These are phyloP conservation scores for Rhabdomys dilectus DNA, from an alignment of 2,113 vertebrate genomes.

Conservation along the genomic window DNA sequence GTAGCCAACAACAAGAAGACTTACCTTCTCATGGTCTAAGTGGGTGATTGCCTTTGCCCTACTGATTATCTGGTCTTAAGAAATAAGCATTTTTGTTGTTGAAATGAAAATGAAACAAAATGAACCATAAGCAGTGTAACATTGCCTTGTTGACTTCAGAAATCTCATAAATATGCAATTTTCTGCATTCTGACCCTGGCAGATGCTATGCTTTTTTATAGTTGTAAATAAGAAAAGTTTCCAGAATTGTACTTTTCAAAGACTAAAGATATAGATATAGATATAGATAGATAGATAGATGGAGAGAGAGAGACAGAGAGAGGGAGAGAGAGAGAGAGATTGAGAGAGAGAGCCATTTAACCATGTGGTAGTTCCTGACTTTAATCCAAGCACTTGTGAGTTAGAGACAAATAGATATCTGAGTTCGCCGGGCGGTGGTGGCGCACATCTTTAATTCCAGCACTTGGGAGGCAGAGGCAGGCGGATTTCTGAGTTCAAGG, in stretches of 20 bases:
- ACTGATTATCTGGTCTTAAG: conserved; percentile 5
- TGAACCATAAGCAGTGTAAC: conserved; percentile 6
- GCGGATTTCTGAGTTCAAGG: no score
- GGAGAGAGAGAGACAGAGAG: no score
- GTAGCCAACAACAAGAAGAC: conserved; percentile 45
- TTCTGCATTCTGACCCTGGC: conserved; percentile 60
- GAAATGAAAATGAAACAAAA: conserved; percentile 39
- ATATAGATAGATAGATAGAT: no score
- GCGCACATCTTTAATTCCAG: no score
- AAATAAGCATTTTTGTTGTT: conserved; percentile 27
- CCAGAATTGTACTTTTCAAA: conserved; percentile 45
- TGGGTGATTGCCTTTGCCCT: conserved; percentile 9
- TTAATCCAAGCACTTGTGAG: not conserved
- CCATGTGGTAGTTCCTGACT: not conserved
- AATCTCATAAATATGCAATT: conserved; percentile 48
- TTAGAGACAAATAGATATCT: not conserved
- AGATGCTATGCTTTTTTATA: conserved; percentile 67
- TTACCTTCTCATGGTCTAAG: not conserved
- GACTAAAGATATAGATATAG: not conserved
- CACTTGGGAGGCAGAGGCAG: no score
- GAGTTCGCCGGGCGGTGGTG: no score
- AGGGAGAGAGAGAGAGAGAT: no score
- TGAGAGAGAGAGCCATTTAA: no score
- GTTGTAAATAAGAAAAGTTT: not conserved
- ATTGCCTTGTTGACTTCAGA: not conserved